phyloP scores from a whole-genome alignment of 2,888 invertebrate genomes.

The Masnerella sp. region DNA sequence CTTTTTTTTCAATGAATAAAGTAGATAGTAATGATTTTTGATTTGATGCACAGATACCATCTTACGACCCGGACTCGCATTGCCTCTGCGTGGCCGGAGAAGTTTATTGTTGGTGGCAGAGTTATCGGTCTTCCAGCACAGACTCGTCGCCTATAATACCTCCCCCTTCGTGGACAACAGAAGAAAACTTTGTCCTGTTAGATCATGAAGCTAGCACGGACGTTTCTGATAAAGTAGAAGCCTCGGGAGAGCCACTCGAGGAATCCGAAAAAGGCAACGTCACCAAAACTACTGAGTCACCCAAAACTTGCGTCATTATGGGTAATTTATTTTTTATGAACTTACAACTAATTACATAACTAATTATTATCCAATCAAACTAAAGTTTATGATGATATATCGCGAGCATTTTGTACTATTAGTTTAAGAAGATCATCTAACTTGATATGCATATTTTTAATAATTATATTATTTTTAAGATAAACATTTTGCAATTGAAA shows the following conservation, averaged over 20 bases:
- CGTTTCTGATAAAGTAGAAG: conserved; percentile 56
- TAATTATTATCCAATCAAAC: too few species aligned
- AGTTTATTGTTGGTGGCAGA: conserved; percentile 75
- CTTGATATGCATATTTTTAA: too few species aligned
- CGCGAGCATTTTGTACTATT: too few species aligned
- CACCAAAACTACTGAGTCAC: conserved; percentile 60
- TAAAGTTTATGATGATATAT: too few species aligned
- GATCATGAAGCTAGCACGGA: conserved; percentile 60
- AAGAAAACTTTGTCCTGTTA: conserved; percentile 46
- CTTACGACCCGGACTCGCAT: conserved; percentile 71
- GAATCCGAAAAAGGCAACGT: conserved; percentile 60
- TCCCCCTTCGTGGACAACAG: conserved; percentile 34
- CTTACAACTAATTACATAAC: too few species aligned
- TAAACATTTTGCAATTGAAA: too few species aligned
- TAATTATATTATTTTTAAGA: too few species aligned
- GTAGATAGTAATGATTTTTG: conserved; percentile 6
- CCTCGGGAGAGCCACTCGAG: conserved; percentile 58
- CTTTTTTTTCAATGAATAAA: neutral
- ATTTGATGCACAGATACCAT: conserved; percentile 67
- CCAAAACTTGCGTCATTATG: conserved; percentile 70
- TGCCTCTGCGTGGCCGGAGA: conserved; percentile 75
- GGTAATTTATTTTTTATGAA: too few species aligned
- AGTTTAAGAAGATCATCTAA: too few species aligned
- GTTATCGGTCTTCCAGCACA: conserved; percentile 59
- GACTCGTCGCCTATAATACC: conserved; percentile 43